A percentile compares a stretch with the other conserved stretches of the same genome.
Evolutionary conservation across 2,888 invertebrate species (phyloP).

Genomic region (Xanthorhoe spadicearia): DNA sequence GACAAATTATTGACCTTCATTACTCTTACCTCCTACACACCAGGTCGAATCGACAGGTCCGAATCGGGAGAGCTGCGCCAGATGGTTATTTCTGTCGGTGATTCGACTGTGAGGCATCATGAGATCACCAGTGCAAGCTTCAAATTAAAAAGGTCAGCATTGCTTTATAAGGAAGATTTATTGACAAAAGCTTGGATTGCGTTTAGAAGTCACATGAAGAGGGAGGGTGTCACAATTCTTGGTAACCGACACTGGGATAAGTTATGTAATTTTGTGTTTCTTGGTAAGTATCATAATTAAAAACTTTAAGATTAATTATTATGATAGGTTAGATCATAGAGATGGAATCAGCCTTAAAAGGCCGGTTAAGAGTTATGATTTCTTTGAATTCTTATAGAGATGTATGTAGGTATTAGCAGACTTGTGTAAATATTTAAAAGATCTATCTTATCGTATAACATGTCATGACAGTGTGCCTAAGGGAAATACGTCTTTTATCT

Average conservation of each 20-base stretch:
- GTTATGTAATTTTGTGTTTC: too few species aligned
- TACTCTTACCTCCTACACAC: slow-evolving; percentile 32
- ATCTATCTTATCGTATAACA: slow-evolving; percentile 5
- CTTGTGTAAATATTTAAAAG: slow-evolving; percentile 1
- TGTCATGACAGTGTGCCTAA: background rate
- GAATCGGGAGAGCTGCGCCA: slow-evolving; percentile 64
- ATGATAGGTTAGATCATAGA: too few species aligned
- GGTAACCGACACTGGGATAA: too few species aligned
- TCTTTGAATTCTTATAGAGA: background rate
- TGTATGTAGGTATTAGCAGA: background rate
- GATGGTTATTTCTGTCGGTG: slow-evolving; percentile 76
- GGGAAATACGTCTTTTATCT: slow-evolving; percentile 5
- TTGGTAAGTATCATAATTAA: too few species aligned
- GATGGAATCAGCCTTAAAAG: too few species aligned
- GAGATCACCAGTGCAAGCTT: slow-evolving; percentile 68
- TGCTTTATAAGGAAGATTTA: slow-evolving; percentile 28
- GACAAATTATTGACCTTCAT: slow-evolving; percentile 55
- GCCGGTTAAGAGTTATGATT: background rate
- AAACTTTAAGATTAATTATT: too few species aligned
- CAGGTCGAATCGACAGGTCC: slow-evolving; percentile 57
- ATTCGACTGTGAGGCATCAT: slow-evolving; percentile 68
- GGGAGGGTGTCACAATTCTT: background rate
- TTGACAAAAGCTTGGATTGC: slow-evolving; percentile 14
- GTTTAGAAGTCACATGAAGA: background rate
- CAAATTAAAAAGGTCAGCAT: slow-evolving; percentile 36